These are phyloP conservation scores for Heptranchias perlo DNA, from an alignment of 2,113 vertebrate species.

Conservation along the genomic window DNA sequence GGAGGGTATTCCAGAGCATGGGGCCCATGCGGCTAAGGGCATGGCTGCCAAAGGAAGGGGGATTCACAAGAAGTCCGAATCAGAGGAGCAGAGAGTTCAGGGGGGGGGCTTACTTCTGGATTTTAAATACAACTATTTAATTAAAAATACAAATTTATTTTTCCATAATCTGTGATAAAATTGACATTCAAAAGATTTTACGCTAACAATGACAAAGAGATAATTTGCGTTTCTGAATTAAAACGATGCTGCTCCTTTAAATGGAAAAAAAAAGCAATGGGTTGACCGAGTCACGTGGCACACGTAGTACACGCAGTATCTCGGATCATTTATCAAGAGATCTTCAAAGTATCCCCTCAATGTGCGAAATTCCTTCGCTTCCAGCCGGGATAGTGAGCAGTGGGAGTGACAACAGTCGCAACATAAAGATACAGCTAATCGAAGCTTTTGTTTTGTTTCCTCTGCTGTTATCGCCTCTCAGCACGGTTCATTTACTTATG, in stretches of 20 bases:
- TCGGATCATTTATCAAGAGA: neutral
- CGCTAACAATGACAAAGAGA: neutral
- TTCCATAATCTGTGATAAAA: neutral
- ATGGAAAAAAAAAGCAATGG: neutral
- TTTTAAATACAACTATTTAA: neutral
- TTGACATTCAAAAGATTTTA: neutral
- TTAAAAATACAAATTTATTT: neutral
- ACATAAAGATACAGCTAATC: neutral
- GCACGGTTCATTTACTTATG: neutral
- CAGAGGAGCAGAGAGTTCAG: too few species aligned
- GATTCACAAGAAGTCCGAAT: neutral
- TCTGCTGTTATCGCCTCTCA: neutral
- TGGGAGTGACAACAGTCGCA: too few species aligned
- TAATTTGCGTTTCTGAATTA: neutral
- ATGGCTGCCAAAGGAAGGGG: neutral
- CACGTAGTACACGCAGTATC: neutral
- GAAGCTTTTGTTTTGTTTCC: neutral
- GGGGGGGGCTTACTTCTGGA: neutral
- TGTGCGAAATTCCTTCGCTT: neutral
- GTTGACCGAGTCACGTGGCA: neutral
- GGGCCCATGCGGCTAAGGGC: neutral
- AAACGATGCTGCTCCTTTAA: neutral
- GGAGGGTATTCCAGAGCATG: too few species aligned
- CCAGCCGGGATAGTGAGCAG: too few species aligned
- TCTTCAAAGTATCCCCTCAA: neutral